Base-by-base conservation (phyloP, 64 coral and sea anemone genomes). In the Stylophora pistillata region DNA sequence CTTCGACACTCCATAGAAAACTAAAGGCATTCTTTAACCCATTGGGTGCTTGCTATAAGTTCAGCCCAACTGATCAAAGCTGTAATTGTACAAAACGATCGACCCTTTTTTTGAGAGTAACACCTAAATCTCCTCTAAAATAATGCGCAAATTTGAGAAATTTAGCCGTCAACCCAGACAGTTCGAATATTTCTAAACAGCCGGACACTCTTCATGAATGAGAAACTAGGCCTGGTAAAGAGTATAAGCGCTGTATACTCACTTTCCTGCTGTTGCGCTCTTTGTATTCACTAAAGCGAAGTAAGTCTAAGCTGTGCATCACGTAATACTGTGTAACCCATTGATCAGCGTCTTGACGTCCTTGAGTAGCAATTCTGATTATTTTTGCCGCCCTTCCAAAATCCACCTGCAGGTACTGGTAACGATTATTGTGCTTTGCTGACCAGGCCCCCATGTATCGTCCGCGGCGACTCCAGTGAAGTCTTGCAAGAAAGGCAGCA, bases 381-480 rank as follows among this genome's bases (percentile, higher is more conserved):
- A 84, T 84, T 27, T 84, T 84, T 37, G 80, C 80, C 58, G 59
- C 27, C 30, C 5, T 62, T 33, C 62, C 62, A 65, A 84, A 84
- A 20, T 84, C 33, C 34, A 84, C 16, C 31, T 84, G 80, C n/a
- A 78, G 31, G n/a, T 25, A 56, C 41, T 89, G 86, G 13, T 82
- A 89, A 53, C 79, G 87, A 31, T 93, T 93, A 65, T 93, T 93
- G 58, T 88, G 64, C 15, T 66, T 71, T 15, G 91, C 77, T 62
- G 88, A 82, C 91, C 91, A 93, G 1, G 86, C 70, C 53, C 91
- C 91, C 73, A 84, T 83, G 86, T 89, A 54, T 54, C 86, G 28
- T 69, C 86, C 86, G 10, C 70, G 79, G 29, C 86, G 86, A 73
- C 74, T 82, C 77, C 82, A 81, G 78, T 93, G 73, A 14, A 93